Conservation (phyloP, 1,140 invertebrate genomes). For the Lordiphosa clarofinis region DNA sequence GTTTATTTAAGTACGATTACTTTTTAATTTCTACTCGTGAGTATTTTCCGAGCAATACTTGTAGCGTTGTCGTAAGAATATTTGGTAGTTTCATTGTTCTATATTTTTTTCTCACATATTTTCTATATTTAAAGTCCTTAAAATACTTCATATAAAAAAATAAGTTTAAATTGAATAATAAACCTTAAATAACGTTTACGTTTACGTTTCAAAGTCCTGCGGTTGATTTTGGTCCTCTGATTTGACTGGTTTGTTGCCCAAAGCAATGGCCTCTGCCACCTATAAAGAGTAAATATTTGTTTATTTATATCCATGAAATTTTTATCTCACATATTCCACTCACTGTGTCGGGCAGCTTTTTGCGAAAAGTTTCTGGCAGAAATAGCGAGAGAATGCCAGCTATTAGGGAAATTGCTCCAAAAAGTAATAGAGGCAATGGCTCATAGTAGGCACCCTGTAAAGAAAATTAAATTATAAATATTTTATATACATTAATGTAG, state of each 20-base stretch:
- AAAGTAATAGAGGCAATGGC: constrained; percentile 82
- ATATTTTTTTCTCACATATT: too few species aligned
- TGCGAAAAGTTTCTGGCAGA: constrained; percentile 83
- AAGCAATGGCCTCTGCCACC: constrained; percentile 55
- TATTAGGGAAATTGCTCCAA: constrained; percentile 80
- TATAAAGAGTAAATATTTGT: constrained; percentile 1
- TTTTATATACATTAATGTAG: not conserved
- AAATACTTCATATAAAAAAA: not conserved
- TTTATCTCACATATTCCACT: not conserved
- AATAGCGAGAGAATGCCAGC: constrained; percentile 81
- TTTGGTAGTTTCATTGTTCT: too few species aligned
- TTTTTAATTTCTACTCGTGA: too few species aligned
- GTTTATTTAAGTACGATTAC: too few species aligned
- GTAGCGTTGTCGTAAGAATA: too few species aligned
- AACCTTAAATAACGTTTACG: not conserved
- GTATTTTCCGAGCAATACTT: too few species aligned
- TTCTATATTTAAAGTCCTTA: too few species aligned
- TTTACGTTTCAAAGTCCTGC: not conserved
- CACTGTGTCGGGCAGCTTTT: constrained; percentile 82
- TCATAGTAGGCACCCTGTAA: constrained; percentile 80
- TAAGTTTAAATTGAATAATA: not conserved
- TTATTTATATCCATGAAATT: not conserved
- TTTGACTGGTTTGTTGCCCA: constrained; percentile 29
- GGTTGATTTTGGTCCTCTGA: not conserved
- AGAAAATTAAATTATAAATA: not conserved